phyloP scores from a whole-genome alignment of 2,888 invertebrate species.

The Syrista parreyssii region DNA sequence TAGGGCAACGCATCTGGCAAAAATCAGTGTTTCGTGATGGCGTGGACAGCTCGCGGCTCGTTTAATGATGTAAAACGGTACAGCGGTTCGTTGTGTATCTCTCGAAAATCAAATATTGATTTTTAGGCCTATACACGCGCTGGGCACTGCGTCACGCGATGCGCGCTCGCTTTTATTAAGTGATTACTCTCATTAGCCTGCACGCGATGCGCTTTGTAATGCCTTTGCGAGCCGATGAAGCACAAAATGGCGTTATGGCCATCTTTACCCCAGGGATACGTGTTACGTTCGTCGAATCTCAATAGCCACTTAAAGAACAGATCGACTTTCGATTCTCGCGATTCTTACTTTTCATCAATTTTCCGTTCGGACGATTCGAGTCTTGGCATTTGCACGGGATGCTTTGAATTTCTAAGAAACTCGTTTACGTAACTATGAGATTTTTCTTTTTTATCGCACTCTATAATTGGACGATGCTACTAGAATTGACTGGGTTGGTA shows the following conservation, averaged over 20 bases:
- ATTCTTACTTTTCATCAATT: background rate
- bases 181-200: constrained; percentile 65
- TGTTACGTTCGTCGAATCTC: background rate
- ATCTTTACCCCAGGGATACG: background rate
- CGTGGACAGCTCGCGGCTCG: background rate
- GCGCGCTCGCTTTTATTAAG: constrained; percentile 60
- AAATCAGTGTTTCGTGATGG: background rate
- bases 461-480: background rate
- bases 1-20: background rate
- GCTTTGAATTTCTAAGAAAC: too few species aligned
- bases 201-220: constrained; percentile 62
- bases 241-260: constrained; percentile 40
- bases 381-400: background rate
- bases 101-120: constrained; percentile 61
- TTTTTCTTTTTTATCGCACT: too few species aligned
- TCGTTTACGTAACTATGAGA: too few species aligned
- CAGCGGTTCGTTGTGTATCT: background rate
- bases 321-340: background rate
- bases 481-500: background rate
- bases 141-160: constrained; percentile 49
- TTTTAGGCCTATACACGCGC: constrained; percentile 37
- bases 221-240: constrained; percentile 23
- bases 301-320: background rate
- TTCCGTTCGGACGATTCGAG: too few species aligned
- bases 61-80: background rate